Conservation (phyloP, 2,797 vertebrate species). For the Mus caroli region DNA sequence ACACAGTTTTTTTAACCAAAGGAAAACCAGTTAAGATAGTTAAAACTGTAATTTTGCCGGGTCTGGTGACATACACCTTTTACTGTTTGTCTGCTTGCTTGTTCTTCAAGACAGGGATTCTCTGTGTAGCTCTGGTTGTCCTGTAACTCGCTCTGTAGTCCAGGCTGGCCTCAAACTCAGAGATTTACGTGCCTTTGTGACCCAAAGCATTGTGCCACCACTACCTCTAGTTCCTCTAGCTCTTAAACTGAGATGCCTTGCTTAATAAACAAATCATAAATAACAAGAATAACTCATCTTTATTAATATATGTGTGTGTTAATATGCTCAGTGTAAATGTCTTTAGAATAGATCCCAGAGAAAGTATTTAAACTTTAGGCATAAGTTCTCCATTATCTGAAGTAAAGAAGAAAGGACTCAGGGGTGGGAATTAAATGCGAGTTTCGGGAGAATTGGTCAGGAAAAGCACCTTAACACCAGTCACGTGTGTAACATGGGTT, state of each 20-base stretch:
- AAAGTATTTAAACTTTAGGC: background rate
- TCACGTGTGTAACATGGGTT: background rate
- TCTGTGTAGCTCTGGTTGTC: background rate
- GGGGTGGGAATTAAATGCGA: background rate
- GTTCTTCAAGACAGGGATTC: background rate
- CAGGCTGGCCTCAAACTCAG: background rate
- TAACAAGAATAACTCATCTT: background rate
- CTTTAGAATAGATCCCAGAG: background rate
- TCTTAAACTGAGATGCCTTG: background rate
- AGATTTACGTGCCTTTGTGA: background rate
- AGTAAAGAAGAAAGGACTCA: background rate
- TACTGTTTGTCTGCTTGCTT: background rate
- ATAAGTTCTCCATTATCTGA: background rate
- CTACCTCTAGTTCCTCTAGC: too few relatives aligned
- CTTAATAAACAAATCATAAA: background rate
- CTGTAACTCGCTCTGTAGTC: background rate
- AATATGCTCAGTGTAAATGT: background rate
- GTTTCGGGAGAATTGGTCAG: background rate
- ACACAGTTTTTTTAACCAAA: background rate
- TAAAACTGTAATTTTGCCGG: background rate
- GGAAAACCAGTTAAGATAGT: background rate
- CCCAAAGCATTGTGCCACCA: too few relatives aligned
- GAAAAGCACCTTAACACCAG: background rate
- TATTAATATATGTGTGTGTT: background rate
- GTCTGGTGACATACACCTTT: background rate